Evolutionary conservation across 37 sponge, comb jelly and placozoan species (phyloP).

Genomic region (Amphimedon queenslandica): DNA sequence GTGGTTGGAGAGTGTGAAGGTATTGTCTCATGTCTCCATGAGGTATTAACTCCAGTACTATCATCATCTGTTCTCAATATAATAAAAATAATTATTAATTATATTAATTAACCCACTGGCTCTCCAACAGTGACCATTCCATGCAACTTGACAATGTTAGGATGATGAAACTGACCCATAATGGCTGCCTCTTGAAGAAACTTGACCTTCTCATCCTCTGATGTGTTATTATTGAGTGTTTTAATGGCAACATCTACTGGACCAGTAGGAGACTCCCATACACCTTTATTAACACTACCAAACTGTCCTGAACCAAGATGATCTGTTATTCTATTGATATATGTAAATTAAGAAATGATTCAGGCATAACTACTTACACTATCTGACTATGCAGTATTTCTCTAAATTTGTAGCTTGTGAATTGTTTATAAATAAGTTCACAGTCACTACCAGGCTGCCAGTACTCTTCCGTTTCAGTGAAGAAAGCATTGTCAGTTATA

Average conservation of each 20-base stretch:
- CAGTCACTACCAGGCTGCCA: slow-evolving; percentile 37
- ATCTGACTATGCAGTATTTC: slow-evolving; percentile 3
- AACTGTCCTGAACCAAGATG: slow-evolving; percentile 65
- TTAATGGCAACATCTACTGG: slow-evolving; percentile 49
- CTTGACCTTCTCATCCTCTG: slow-evolving; percentile 28
- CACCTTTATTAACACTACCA: slow-evolving; percentile 45
- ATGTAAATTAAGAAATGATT: neutral
- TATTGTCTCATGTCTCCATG: slow-evolving; percentile 45
- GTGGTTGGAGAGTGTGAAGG: slow-evolving; percentile 8
- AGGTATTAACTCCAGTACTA: slow-evolving; percentile 44
- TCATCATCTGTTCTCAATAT: slow-evolving; percentile 28
- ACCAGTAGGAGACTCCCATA: slow-evolving; percentile 24
- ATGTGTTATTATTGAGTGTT: slow-evolving; percentile 18
- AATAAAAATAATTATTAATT: neutral
- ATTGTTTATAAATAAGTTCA: slow-evolving; percentile 34
- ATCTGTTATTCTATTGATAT: neutral
- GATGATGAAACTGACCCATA: slow-evolving; percentile 71
- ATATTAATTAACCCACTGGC: slow-evolving; percentile 25
- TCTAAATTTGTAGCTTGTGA: slow-evolving; percentile 19
- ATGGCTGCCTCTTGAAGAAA: slow-evolving; percentile 76
- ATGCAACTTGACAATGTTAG: slow-evolving; percentile 60
- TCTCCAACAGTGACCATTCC: slow-evolving; percentile 46
- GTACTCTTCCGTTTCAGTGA: neutral
- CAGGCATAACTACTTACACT: slow-evolving; percentile 14
- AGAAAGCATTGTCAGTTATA: neutral